A percentile compares a stretch with the other conserved stretches of the same genome.
phyloP scores from a whole-genome alignment of 2,797 vertebrate species.

The Allobates femoralis region DNA sequence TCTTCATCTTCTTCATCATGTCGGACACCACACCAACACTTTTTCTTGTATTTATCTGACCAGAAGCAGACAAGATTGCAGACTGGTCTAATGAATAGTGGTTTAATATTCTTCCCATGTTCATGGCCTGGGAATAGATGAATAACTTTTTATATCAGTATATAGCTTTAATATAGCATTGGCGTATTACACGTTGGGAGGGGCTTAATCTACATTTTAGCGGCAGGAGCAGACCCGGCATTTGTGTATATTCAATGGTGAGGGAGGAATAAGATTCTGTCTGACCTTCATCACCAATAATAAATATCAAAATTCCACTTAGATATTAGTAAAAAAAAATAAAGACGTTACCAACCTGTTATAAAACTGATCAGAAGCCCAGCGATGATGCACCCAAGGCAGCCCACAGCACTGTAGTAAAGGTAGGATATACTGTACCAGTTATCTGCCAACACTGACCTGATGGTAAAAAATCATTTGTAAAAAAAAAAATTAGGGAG shows the following conservation, averaged over 20 bases:
- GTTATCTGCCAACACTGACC: slow-evolving; percentile 70
- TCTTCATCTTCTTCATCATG: slow-evolving; percentile 65
- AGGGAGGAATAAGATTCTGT: neutral
- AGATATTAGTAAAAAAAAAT: neutral
- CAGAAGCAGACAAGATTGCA: slow-evolving; percentile 82
- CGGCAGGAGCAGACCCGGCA: no score
- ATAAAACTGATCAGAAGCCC: slow-evolving; percentile 79
- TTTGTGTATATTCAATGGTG: neutral
- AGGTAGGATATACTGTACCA: slow-evolving; percentile 86
- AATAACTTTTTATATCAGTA: neutral
- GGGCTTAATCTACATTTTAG: no score
- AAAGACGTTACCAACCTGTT: slow-evolving; percentile 74
- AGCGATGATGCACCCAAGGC: slow-evolving; percentile 70
- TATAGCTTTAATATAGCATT: neutral
- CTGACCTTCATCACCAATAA: neutral
- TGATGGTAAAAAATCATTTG: neutral
- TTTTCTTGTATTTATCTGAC: slow-evolving; percentile 76
- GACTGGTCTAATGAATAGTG: slow-evolving; percentile 77
- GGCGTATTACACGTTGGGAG: no score
- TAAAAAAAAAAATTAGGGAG: neutral
- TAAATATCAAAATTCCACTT: no score
- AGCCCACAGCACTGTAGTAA: slow-evolving; percentile 82
- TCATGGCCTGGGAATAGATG: slow-evolving; percentile 71
- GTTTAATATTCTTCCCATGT: slow-evolving; percentile 75
- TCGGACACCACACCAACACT: slow-evolving; percentile 77